Conservation (phyloP, 2,888 invertebrate genomes). For the Drosophila siamana region DNA sequence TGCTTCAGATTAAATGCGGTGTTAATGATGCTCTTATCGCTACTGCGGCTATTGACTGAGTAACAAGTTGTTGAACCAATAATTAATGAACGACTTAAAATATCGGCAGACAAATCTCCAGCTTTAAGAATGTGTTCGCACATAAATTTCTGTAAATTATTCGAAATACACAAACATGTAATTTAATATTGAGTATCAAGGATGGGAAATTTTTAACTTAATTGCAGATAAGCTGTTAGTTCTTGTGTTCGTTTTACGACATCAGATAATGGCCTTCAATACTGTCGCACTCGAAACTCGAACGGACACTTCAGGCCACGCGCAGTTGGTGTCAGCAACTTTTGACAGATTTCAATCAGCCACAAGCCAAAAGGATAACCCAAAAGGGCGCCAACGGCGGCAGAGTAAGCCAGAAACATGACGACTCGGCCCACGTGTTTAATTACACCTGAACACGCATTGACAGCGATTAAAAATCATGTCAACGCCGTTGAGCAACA, state of each 20-base stretch:
- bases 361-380: constrained; percentile 35
- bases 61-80: constrained; percentile 24
- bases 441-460: constrained; percentile 65
- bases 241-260: constrained; percentile 16
- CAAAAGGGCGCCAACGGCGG: constrained; percentile 1
- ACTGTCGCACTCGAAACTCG: constrained; percentile 6
- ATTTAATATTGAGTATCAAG: background rate
- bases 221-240: constrained; percentile 38
- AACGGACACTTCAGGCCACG: background rate
- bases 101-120: no score
- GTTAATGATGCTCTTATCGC: constrained; percentile 48
- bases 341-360: constrained; percentile 78
- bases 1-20: constrained; percentile 46
- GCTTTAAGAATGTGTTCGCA: background rate
- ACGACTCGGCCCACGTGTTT: constrained; percentile 61
- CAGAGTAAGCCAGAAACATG: constrained; percentile 6
- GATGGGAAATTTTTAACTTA: constrained; percentile 21
- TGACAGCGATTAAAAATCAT: constrained; percentile 76
- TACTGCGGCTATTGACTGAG: constrained; percentile 37
- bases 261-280: constrained; percentile 31
- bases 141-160: no score
- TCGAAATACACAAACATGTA: background rate
- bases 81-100: background rate
- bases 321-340: constrained; percentile 35
- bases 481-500: constrained; percentile 50